A percentile compares a stretch with the other conserved stretches of the same genome.
Conservation (phyloP, 2,113 vertebrate genomes). For the Anoura caudifer region DNA sequence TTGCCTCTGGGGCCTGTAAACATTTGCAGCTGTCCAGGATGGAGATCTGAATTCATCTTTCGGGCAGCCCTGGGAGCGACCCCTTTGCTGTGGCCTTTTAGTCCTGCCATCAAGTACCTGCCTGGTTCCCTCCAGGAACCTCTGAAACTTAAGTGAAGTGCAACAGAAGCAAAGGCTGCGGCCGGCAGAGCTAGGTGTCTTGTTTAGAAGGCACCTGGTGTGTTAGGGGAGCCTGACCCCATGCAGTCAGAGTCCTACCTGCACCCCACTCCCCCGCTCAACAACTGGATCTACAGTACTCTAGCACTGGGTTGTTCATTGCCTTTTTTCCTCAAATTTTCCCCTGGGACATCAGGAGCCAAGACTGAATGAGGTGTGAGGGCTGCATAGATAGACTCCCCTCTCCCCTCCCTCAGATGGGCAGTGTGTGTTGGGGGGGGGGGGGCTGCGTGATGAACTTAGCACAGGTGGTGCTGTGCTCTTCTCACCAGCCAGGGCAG, state of each 20-base stretch:
- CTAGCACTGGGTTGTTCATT: neutral
- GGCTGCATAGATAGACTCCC: neutral
- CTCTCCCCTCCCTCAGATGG: neutral
- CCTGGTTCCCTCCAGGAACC: neutral
- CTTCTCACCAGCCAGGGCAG: neutral
- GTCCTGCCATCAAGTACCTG: neutral
- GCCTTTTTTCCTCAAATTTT: neutral
- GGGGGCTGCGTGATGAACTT: too few species aligned
- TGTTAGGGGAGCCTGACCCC: neutral
- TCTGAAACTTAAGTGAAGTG: neutral
- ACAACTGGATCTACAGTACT: neutral
- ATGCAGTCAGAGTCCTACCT: neutral
- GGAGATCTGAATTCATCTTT: neutral
- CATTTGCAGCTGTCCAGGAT: neutral
- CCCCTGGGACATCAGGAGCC: neutral
- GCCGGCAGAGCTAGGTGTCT: rapidly evolving
- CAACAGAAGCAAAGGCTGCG: neutral
- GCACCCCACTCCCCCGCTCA: too few species aligned
- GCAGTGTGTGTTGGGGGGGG: neutral
- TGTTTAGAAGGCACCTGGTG: neutral
- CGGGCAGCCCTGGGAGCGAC: neutral
- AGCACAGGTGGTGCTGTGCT: rapidly evolving
- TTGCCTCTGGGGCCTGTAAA: neutral
- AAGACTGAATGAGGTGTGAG: neutral
- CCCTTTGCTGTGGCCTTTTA: neutral